Evolutionary conservation across 2,888 invertebrate genomes (phyloP), one percentile per base, ranked within the genome.

Genomic region (Sepioteuthis lessoniana): DNA sequence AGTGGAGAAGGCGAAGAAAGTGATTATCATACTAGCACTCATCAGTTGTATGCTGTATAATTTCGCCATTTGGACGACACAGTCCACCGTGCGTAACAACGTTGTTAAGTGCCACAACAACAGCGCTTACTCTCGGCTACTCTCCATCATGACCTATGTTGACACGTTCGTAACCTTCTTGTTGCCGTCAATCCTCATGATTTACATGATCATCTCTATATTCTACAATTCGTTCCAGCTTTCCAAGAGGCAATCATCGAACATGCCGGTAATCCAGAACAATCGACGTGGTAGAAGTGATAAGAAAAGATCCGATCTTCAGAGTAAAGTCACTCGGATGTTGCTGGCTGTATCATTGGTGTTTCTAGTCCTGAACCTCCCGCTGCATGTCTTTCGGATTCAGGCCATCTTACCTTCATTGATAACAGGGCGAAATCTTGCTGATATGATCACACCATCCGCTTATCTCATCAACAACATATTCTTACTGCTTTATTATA

Each of bases 151-250:
- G 93, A 94, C 94, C 42, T 94, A 95, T 50, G 93, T 94, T 7
- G 95, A 95, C 92, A 94, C 95, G 1, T 28, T 94, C 25, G 90
- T 95, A 19, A 95, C 95, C 5, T 76, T 95, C 10, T n/a, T 94
- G 7, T n/a, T 95, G 4, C 95, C 95, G 3, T 94, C 94, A 2
- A 31, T 93, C 25, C 28, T 94, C 3, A 94, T 94, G 91, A 38
- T 95, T 47, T 76, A 94, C 38, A 91, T 94, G 25, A 94, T 94
- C 7, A 35, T 93, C 21, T 93, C 93, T 28, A 95, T 95, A 1
- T 92, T 93, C 31, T 91, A 94, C 46, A 94, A 60, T 25, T 93
- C 94, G 21, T 94, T 28, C 93, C 93, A 50, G 94, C 94, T 2
- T 91, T 94, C 91, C 94, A 94, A 46, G 55, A 94, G 19, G 94